A percentile compares a stretch with the other conserved stretches of the same genome.
Evolutionary conservation across 2,113 vertebrate genomes (phyloP).

Genomic region (Pterocles burchelli): DNA sequence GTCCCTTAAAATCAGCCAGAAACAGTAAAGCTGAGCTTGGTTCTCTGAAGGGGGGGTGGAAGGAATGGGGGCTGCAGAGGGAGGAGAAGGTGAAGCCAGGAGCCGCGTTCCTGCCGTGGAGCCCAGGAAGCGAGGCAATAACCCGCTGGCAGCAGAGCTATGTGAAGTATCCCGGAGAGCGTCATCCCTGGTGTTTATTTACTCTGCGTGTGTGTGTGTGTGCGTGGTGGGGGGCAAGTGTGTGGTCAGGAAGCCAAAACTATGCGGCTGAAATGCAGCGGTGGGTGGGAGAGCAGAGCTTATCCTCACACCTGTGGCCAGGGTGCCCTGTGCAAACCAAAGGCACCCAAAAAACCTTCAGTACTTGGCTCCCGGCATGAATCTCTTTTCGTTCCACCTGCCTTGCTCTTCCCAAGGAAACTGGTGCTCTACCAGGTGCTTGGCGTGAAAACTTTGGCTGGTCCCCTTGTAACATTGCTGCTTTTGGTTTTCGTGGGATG

Average conservation of each 20-base stretch:
- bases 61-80: background rate
- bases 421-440: slow-evolving; percentile 56
- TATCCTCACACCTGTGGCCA: background rate
- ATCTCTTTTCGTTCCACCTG: background rate
- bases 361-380: background rate
- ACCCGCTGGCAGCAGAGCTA: background rate
- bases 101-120: slow-evolving; percentile 19
- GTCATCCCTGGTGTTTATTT: slow-evolving; percentile 15
- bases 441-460: background rate
- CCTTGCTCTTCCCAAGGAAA: background rate
- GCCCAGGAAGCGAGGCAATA: slow-evolving; percentile 12
- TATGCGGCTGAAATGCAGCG: background rate
- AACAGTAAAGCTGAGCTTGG: slow-evolving; percentile 8
- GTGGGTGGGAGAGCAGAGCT: background rate
- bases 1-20: background rate
- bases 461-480: accelerated
- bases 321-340: background rate
- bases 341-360: background rate
- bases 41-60: background rate
- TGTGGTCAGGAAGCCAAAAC: background rate
- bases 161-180: background rate
- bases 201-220: background rate
- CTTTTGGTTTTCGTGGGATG: background rate
- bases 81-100: background rate
- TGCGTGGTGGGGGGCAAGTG: background rate